phyloP scores from a whole-genome alignment of 1,140 invertebrate species.

The Drosophila kohkoa region DNA sequence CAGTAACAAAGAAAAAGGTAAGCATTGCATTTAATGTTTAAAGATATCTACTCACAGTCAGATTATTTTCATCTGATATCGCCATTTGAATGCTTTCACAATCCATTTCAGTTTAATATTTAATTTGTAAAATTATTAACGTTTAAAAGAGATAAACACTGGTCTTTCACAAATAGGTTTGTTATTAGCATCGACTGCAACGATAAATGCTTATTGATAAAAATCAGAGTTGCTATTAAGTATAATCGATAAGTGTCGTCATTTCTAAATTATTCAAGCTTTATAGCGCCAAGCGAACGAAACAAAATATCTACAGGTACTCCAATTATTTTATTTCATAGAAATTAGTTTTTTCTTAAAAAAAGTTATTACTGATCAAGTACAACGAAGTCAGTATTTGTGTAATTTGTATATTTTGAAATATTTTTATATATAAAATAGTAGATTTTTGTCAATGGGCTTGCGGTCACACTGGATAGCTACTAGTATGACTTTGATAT shows the following conservation, averaged over 20 bases:
- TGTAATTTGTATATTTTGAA: too few species aligned
- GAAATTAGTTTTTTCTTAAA: neutral
- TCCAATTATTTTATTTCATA: too few species aligned
- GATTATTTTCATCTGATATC: conserved; percentile 42
- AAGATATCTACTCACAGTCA: conserved; percentile 32
- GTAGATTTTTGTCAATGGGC: neutral
- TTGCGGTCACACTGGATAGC: neutral
- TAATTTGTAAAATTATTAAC: neutral
- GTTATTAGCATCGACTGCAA: neutral
- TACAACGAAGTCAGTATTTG: too few species aligned
- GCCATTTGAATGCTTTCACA: conserved; percentile 56
- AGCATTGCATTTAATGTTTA: neutral
- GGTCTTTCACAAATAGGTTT: neutral
- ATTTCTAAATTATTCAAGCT: too few species aligned
- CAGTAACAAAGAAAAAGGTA: conserved; percentile 15
- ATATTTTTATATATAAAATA: neutral
- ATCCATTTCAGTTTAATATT: conserved; percentile 30
- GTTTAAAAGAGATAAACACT: neutral
- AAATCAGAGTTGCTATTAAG: neutral
- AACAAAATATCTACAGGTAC: too few species aligned
- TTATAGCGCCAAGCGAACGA: too few species aligned
- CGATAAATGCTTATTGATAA: conserved; percentile 11
- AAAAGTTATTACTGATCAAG: too few species aligned
- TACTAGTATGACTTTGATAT: conserved; percentile 52
- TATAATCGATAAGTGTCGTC: neutral